Percentiles rank a stretch among this genome's conserved stretches.
Conservation (phyloP, 2,113 vertebrate genomes). For the Merops nubicus region DNA sequence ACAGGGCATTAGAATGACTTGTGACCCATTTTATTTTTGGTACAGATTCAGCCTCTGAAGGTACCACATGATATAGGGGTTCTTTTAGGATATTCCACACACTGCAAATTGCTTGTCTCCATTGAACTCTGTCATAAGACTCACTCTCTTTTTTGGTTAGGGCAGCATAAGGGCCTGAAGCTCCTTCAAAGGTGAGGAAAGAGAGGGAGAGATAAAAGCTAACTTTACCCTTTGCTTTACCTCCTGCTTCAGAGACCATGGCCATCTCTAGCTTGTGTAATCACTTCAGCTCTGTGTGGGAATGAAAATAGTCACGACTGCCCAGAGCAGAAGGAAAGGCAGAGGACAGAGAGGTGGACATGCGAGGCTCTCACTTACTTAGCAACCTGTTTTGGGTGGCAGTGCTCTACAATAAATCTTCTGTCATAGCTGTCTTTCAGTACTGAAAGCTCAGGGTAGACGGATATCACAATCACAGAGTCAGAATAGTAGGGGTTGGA, state of each 20-base stretch:
- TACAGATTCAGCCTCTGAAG: not conserved
- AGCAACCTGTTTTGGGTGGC: not conserved
- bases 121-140: not conserved
- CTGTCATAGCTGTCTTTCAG: not conserved
- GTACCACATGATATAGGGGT: rapidly evolving
- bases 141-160: not conserved
- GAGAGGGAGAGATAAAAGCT: not conserved
- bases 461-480: not conserved
- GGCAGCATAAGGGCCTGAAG: not conserved
- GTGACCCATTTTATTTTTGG: not conserved
- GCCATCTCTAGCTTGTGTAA: not conserved
- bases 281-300: not conserved
- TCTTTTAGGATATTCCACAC: not conserved
- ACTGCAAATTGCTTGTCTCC: not conserved
- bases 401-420: not conserved
- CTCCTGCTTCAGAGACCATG: not conserved
- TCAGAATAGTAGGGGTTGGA: too few species aligned
- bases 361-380: not conserved
- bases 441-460: not conserved
- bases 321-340: not conserved
- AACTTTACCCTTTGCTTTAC: not conserved
- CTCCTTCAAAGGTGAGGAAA: not conserved
- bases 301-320: not conserved
- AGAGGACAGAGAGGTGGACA: not conserved
- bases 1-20: not conserved